phyloP scores from a whole-genome alignment of 1,140 invertebrate genomes.

The Pseudomyrmex sp. region DNA sequence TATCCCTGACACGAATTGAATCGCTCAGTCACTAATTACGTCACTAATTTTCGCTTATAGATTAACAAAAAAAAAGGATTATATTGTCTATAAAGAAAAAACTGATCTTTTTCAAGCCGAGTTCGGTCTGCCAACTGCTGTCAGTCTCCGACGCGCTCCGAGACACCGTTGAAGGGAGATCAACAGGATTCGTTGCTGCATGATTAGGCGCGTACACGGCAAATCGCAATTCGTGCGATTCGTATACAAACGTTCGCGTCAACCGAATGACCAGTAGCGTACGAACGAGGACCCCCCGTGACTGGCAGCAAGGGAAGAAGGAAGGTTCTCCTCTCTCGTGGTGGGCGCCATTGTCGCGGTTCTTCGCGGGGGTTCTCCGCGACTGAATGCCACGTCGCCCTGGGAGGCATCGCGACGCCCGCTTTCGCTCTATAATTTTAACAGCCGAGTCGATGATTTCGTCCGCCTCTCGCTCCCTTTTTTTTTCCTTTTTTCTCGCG shows the following conservation, averaged over 20 bases:
- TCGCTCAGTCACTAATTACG: too few species aligned
- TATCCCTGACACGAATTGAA: neutral
- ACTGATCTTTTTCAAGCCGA: neutral
- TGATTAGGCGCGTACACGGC: slow-evolving; percentile 20
- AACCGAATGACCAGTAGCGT: slow-evolving; percentile 72
- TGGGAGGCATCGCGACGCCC: slow-evolving; percentile 84
- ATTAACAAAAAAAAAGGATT: too few species aligned
- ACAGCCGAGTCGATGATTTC: slow-evolving; percentile 79
- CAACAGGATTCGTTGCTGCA: neutral
- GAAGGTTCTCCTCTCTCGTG: slow-evolving; percentile 46
- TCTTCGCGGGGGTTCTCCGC: slow-evolving; percentile 80
- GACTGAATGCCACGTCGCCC: slow-evolving; percentile 82
- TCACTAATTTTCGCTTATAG: too few species aligned
- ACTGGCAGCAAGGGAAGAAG: slow-evolving; percentile 56
- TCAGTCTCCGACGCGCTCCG: neutral
- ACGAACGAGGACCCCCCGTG: slow-evolving; percentile 68
- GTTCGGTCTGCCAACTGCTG: neutral
- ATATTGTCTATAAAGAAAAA: too few species aligned
- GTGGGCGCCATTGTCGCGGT: slow-evolving; percentile 74
- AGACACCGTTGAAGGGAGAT: slow-evolving; percentile 22
- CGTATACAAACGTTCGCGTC: slow-evolving; percentile 64
- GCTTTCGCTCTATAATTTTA: slow-evolving; percentile 84
- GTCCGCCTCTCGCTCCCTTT: slow-evolving; percentile 62
- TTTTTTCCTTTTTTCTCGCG: slow-evolving; percentile 38
- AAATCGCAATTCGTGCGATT: slow-evolving; percentile 42